Conservation (phyloP, 1,140 invertebrate species). For the Cotesia typhae region DNA sequence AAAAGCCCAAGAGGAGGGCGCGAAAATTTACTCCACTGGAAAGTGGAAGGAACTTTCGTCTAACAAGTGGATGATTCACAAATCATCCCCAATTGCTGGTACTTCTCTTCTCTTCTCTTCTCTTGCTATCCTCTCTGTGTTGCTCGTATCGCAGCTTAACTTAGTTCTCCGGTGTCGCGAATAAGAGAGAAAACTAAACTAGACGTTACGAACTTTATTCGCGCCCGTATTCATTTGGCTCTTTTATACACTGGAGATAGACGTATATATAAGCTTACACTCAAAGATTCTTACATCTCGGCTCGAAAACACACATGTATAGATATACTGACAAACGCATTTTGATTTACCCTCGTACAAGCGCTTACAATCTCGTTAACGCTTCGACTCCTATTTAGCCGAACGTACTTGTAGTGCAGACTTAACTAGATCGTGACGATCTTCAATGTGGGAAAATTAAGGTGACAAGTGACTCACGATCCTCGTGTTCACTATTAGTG, state of each 20-base stretch:
- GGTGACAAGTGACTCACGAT: slow-evolving; percentile 33
- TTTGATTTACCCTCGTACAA: slow-evolving; percentile 13
- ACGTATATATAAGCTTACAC: slow-evolving; percentile 6
- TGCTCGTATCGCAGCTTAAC: not conserved
- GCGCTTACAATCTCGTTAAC: not conserved
- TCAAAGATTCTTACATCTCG: not conserved
- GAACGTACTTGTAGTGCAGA: not conserved
- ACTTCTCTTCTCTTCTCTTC: too few species aligned
- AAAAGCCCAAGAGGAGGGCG: not conserved
- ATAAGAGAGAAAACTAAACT: too few species aligned
- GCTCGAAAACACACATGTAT: not conserved
- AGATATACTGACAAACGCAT: not conserved
- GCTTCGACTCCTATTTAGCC: not conserved
- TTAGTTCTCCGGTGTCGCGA: slow-evolving; percentile 9
- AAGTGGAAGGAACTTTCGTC: slow-evolving; percentile 47
- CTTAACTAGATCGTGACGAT: slow-evolving; percentile 28
- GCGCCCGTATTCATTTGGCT: slow-evolving; percentile 31
- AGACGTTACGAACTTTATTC: slow-evolving; percentile 33
- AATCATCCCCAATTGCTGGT: slow-evolving; percentile 53
- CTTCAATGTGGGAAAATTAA: slow-evolving; percentile 36
- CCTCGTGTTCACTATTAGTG: not conserved
- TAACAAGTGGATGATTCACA: slow-evolving; percentile 60
- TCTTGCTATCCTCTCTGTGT: not conserved
- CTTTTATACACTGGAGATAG: not conserved
- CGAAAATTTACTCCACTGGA: not conserved